Evolutionary conservation across 2,888 invertebrate species (phyloP), one percentile per base, ranked within the genome.

Genomic region (Phyto melanocephala): DNA sequence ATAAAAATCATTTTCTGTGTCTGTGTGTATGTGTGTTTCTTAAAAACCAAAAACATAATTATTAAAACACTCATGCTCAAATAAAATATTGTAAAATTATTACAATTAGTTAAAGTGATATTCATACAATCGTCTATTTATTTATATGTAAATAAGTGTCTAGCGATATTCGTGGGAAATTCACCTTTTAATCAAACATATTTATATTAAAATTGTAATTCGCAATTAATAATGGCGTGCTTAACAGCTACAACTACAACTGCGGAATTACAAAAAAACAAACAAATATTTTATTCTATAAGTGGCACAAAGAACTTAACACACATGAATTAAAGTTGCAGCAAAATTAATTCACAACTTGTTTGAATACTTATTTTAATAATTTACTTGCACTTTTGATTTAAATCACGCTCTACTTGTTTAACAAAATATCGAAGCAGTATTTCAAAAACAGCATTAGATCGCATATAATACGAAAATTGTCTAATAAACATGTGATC

Each of bases 211-310:
- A 63, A 45, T 62, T 70, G 33, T 45, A 54, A 79, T 71, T 79
- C 67, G 71, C 71, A 79, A 75, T 62, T 75, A 79, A 75, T 79
- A 42, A 76, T 82, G 75, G 71, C 82, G 79, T 79, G 79, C 79
- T 71, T 60, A 62, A 78, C 52, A 56, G 70, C 24, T 62, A 50
- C 56, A 47, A 62, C 52, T 60, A 50, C 58, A 58, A 15, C n/a
- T n/a, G n/a, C n/a, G n/a, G n/a, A n/a, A n/a, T n/a, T n/a, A n/a
- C n/a, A 47, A 11, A 20, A 15, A 50, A 11, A 58, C 13, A 71
- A 45, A 75, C 15, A 67, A 37, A 45, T 20, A 56, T 28, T 3
- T 28, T 28, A 28, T 28, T 28, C 3, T 35, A 35, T 42, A 56
- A 54, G 45, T 79, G 65, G 63, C 60, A 71, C 68, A 37, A 75